Evolutionary conservation across 2,888 invertebrate genomes (phyloP), one percentile per base, ranked within the genome.

Genomic region (Elysia crispata): DNA sequence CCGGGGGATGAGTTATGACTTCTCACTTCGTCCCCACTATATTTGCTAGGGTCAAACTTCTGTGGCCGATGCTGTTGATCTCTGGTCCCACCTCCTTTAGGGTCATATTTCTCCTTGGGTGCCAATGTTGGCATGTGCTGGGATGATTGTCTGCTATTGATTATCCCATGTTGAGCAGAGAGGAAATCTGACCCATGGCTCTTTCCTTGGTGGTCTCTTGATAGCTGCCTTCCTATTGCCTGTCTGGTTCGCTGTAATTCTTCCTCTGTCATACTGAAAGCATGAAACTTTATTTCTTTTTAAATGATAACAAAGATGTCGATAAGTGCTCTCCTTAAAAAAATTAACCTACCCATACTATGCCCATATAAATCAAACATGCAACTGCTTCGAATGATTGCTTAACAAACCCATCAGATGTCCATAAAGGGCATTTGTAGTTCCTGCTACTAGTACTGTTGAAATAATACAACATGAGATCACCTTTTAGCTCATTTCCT

Each of bases 11-110:
- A 28, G 54, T 60, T 73, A n/a, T 23, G 23, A 23, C n/a, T 15
- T 60, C 31, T 11, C 20, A 20, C 41, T 5, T 23, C 41, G 1
- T 25, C 13, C 28, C 73, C 79, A 20, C 73, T 54, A 33, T 79
- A 79, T 25, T 73, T 79, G 50, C 73, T n/a, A 11, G 79, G 73
- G 64, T 79, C 74, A 73, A 79, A 79, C 20, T 64, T n/a, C 11
- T 64, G 64, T 15, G 41, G 41, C 41, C 5, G 41, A 11, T 41
- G 41, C 3, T 3, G 3, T 11, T 76, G 3, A 8, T 41, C 67
- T 15, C 67, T 76, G 23, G 31, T 50, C 15, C 5, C 33, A 30
- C 54, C 28, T 8, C 13, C 6, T 41, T 49, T 15, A 5, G 18
- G 28, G 11, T 33, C 69, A 3, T 41, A 74, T 57, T 33, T 60